Percentiles rank a stretch among this genome's conserved stretches.
Conservation (phyloP, 2,113 vertebrate species). For the Proterorhinus semilunaris region DNA sequence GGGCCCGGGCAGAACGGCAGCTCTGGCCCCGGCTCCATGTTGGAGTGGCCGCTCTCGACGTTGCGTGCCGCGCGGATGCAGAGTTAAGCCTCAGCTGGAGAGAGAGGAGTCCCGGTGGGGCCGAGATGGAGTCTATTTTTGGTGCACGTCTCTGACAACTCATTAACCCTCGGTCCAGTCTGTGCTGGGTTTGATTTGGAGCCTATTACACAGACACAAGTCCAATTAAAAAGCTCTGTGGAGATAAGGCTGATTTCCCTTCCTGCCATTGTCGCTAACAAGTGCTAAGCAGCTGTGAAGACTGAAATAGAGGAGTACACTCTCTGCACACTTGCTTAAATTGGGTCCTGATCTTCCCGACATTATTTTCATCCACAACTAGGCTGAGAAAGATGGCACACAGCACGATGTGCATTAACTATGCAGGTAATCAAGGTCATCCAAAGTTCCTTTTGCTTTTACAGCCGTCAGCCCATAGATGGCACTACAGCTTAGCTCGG, state of each 20-base stretch:
- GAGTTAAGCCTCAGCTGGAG: constrained; percentile 67
- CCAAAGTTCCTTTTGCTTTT: constrained; percentile 65
- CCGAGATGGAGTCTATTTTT: constrained; percentile 63
- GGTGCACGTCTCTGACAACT: constrained; percentile 64
- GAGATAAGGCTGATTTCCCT: constrained; percentile 46
- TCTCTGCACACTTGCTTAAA: constrained; percentile 27
- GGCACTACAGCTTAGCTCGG: constrained; percentile 56
- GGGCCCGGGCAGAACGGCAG: constrained; percentile 38
- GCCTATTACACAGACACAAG: constrained; percentile 49
- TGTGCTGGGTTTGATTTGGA: constrained; percentile 49
- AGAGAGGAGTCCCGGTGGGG: constrained; percentile 63
- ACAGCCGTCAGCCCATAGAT: constrained; percentile 48
- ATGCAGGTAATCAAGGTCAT: constrained; percentile 66
- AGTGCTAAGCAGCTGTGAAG: constrained; percentile 28
- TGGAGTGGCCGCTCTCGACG: constrained; percentile 40
- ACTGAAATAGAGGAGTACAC: constrained; percentile 29
- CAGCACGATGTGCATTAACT: constrained; percentile 50
- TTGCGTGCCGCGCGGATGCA: constrained; percentile 44
- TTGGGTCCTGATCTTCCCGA: constrained; percentile 31
- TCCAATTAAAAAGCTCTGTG: constrained; percentile 58
- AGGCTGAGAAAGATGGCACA: constrained; percentile 34
- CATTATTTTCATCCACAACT: constrained; percentile 25
- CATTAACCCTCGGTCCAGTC: constrained; percentile 66
- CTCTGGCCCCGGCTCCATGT: constrained; percentile 33
- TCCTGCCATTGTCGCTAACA: constrained; percentile 32